phyloP scores from a whole-genome alignment of 2,113 vertebrate genomes.

The Corythornis madagascariensis region DNA sequence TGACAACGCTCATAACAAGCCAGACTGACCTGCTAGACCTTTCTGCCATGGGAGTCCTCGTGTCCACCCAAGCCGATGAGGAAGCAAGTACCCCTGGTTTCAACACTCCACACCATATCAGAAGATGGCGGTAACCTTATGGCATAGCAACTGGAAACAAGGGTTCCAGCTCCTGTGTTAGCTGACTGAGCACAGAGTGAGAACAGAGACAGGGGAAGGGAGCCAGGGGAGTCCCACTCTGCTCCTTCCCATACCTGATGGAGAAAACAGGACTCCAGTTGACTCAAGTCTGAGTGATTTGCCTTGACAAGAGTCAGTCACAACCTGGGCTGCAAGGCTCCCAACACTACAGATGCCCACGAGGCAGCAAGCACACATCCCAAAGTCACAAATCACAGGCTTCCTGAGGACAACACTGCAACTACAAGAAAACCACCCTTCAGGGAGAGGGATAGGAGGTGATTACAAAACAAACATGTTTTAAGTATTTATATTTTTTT shows the following conservation, averaged over 20 bases:
- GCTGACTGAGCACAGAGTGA: background rate
- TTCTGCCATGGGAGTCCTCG: background rate
- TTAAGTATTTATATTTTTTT: background rate
- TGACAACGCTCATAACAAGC: background rate
- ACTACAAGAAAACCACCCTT: background rate
- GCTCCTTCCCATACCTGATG: background rate
- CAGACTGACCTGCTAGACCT: background rate
- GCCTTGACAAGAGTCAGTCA: background rate
- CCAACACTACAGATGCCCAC: background rate
- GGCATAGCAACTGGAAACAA: background rate
- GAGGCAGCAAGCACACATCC: background rate
- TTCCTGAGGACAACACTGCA: background rate
- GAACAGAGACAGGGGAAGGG: accelerated
- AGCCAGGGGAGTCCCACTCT: background rate
- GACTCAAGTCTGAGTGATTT: background rate
- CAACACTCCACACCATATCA: accelerated
- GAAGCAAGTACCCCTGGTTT: background rate
- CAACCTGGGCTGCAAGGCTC: background rate
- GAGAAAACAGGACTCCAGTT: background rate
- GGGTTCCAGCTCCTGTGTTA: background rate
- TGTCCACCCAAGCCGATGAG: background rate
- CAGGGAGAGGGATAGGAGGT: background rate
- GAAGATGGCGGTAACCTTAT: background rate
- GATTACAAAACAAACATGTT: background rate
- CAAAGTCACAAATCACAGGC: background rate